Base-by-base conservation (phyloP, 2,113 vertebrate genomes). In the Lepus timidus region DNA sequence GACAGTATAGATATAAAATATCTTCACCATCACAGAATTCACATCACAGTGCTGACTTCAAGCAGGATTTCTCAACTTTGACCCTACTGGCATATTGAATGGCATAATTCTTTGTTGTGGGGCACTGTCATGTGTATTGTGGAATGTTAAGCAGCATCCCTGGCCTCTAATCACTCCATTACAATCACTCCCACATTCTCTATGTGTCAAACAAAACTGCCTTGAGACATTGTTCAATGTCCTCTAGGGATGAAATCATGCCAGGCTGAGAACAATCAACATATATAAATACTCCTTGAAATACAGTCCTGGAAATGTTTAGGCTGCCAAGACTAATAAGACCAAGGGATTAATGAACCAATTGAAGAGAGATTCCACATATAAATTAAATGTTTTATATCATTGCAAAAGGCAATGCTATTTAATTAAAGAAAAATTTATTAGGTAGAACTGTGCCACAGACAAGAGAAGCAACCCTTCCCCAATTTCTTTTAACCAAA, bases 11-110 rank as follows among this genome's bases (percentile, higher is more conserved):
- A 68, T 78, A 31, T 27, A 86, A 88, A 86, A 88, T 44, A 86
- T 52, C 81, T 79, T 68, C 89, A 82, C n/a, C 36, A 84, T 44
- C 39, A 73, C 55, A 68, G 25, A 95, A 68, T 90, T 96, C 49
- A 88, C 10, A 79, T 44, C n/a, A 44, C 12, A 68, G 64, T 73
- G 62, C 36, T 84, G 10, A 13, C 67, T 96, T 68, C 52, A 3
- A 73, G 58, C 20, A 89, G 68, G 11, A 39, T 80, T 88, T 89
- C 52, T 76, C 20, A 52, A 44, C 39, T 20, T 73, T 29, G 29
- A 20, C 4, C 39, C 9, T 65, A 44, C 0, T 81, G 65, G 89
- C 67, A 90, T 68, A 81, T 14, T 74, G 4, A 58, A 82, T 9
- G 9, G 65, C 67, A 51, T 81, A n/a, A 95, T 85, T 67, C 22